Evolutionary conservation across 35 echinoderm and acorn worm species (phyloP).

Genomic region (Nesometra sesokonis): DNA sequence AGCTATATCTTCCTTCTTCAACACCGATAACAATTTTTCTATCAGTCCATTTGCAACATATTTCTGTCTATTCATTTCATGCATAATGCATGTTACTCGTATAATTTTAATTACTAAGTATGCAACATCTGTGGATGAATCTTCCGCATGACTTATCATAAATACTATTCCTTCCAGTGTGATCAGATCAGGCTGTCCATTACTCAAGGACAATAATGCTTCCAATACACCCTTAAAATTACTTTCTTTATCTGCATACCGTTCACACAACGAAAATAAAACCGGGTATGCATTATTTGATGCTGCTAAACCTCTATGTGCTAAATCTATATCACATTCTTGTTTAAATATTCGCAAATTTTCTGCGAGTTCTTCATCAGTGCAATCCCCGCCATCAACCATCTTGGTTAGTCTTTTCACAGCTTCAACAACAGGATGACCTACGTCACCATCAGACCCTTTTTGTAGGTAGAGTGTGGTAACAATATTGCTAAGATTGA

Average conservation of each 20-base stretch:
- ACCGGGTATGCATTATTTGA: constrained; percentile 50
- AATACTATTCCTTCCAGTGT: constrained; percentile 33
- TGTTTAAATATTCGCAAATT: constrained; percentile 19
- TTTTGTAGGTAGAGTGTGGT: constrained; percentile 3
- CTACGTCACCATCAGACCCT: constrained; percentile 9
- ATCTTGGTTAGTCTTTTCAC: constrained; percentile 24
- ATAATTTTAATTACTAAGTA: constrained; percentile 23
- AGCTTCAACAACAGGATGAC: constrained; percentile 36
- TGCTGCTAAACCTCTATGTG: constrained; percentile 41
- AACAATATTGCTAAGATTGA: constrained; percentile 65
- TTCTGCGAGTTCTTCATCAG: constrained; percentile 1
- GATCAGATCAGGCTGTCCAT: constrained; percentile 92
- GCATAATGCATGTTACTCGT: constrained; percentile 64
- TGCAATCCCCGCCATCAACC: background rate
- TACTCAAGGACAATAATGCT: constrained; percentile 37
- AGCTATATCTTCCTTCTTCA: constrained; percentile 19
- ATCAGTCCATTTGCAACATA: constrained; percentile 63
- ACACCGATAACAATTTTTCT: constrained; percentile 15
- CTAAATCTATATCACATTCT: constrained; percentile 55
- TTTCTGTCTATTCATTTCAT: constrained; percentile 67
- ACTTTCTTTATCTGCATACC: constrained; percentile 3
- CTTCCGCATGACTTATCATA: constrained; percentile 17
- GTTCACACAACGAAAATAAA: constrained; percentile 18
- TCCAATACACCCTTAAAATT: background rate
- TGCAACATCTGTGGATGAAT: background rate